Percentiles rank a stretch among this genome's conserved stretches.
phyloP scores from a whole-genome alignment of 2,888 invertebrate species.

The Bhutanitis thaidina region DNA sequence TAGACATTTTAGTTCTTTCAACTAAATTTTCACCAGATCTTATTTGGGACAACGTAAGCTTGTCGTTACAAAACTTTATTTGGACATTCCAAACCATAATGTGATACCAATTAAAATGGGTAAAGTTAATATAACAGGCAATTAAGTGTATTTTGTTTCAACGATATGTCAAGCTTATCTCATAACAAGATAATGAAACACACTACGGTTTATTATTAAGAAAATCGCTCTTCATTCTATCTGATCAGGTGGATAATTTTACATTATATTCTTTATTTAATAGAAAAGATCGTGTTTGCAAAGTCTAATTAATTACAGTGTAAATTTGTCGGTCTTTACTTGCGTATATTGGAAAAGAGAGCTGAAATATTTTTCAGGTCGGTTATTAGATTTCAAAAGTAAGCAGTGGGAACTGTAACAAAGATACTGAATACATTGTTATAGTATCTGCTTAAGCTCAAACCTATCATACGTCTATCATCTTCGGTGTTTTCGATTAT shows the following conservation, averaged over 20 bases:
- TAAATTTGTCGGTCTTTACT: constrained; percentile 18
- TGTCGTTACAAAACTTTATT: no score
- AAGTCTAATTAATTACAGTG: constrained; percentile 27
- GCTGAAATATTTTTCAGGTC: constrained; percentile 25
- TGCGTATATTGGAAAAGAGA: constrained; percentile 24
- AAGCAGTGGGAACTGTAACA: no score
- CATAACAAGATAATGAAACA: constrained; percentile 4
- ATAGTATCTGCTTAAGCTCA: no score
- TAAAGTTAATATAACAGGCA: not conserved
- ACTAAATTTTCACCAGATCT: no score
- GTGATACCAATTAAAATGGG: no score
- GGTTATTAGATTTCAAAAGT: no score
- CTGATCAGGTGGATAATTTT: constrained; percentile 8
- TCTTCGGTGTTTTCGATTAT: no score
- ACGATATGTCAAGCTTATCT: not conserved
- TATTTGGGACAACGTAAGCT: no score
- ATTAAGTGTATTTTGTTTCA: constrained; percentile 5
- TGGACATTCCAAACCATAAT: no score
- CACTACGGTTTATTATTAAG: constrained; percentile 4
- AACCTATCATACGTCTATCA: no score
- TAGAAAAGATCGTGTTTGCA: constrained; percentile 33
- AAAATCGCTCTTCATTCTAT: constrained; percentile 1
- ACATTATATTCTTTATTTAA: constrained; percentile 36
- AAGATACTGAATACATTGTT: no score
- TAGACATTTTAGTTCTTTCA: no score